Base-by-base conservation (phyloP, 2,113 vertebrate genomes). In the Catagonus wagneri region DNA sequence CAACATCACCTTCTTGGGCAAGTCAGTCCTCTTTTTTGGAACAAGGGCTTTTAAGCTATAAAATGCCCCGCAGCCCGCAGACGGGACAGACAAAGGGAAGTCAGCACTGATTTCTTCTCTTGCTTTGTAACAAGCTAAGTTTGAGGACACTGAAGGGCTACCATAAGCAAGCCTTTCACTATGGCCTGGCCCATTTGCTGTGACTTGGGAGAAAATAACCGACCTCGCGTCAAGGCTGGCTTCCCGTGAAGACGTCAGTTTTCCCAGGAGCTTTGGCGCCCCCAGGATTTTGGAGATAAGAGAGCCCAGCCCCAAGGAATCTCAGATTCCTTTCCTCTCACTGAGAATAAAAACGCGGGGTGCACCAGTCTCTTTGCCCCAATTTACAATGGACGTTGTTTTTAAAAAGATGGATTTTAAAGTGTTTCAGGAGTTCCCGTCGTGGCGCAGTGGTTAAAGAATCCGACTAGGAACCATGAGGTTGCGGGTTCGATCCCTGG, bases 121-220 rank as follows among this genome's bases (percentile, higher is more conserved):
- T 29, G 9, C 44, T 80, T 78, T 63, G 50, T 27, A 66, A 66
- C 15, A 39, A 68, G 25, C 10, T 39, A 27, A 32, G 68, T 78
- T 72, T 80, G 61, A 61, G n/a, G 25, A 83, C 56, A 58, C 25
- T 22, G 54, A 52, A 1, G 13, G 27, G 34, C 1, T 13, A 71
- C 8, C 23, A 56, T 8, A 61, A 89, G n/a, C 76, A 88, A 56
- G 25, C 7, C 61, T 93, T 93, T 83, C 76, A 79, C 23, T 0
- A 89, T 83, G 22, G 63, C 7, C 52, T 63, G 65, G 72, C 17
- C 63, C 63, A n/a, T 14, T 58, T 36, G 27, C 22, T 63, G 54
- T 88, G 27, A 66, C 68, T 86, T 60, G 50, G 78, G 61, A 66
- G 54, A 91, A 81, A 94, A 86, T 58, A 60, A 61, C 85, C 81